Conservation (phyloP, 2,113 vertebrate genomes). For the Argyrosomus japonicus region DNA sequence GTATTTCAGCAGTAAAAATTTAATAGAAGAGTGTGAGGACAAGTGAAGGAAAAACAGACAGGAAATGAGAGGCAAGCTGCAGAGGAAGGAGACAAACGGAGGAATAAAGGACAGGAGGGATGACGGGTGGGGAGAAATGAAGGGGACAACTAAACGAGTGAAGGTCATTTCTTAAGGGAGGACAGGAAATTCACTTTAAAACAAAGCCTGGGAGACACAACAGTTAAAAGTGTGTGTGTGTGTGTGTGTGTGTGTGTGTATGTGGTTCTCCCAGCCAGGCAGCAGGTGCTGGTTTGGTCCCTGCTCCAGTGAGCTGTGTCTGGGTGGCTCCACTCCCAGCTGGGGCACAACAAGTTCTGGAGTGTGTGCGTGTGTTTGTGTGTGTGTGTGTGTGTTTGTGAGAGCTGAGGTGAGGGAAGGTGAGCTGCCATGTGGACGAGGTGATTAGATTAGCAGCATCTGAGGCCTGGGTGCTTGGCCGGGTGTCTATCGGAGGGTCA, state of each 20-base stretch:
- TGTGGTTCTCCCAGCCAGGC: constrained; percentile 56
- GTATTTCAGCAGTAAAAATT: constrained; percentile 22
- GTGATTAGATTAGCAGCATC: constrained; percentile 72
- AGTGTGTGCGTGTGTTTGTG: constrained; percentile 31
- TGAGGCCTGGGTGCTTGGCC: constrained; percentile 55
- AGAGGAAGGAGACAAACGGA: background rate
- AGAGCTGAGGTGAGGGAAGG: constrained; percentile 41
- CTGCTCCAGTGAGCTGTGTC: constrained; percentile 78
- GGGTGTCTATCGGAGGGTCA: constrained; percentile 60
- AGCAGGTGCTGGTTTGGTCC: constrained; percentile 74
- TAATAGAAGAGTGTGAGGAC: background rate
- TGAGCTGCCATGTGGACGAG: constrained; percentile 68
- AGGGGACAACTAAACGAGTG: constrained; percentile 15
- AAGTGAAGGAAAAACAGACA: constrained; percentile 25
- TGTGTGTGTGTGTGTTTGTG: constrained; percentile 1
- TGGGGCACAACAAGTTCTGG: constrained; percentile 61
- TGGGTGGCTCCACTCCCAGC: constrained; percentile 66
- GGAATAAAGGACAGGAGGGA: background rate
- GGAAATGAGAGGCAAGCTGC: background rate
- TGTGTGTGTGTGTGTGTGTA: constrained; percentile 19
- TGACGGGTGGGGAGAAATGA: constrained; percentile 20
- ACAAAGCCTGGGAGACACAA: constrained; percentile 27
- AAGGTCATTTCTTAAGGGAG: constrained; percentile 54
- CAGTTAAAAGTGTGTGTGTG: constrained; percentile 13
- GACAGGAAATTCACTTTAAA: constrained; percentile 21